These are phyloP conservation scores for Perizoma affinitatum DNA, from an alignment of 2,888 invertebrate species.

Conservation along the genomic window DNA sequence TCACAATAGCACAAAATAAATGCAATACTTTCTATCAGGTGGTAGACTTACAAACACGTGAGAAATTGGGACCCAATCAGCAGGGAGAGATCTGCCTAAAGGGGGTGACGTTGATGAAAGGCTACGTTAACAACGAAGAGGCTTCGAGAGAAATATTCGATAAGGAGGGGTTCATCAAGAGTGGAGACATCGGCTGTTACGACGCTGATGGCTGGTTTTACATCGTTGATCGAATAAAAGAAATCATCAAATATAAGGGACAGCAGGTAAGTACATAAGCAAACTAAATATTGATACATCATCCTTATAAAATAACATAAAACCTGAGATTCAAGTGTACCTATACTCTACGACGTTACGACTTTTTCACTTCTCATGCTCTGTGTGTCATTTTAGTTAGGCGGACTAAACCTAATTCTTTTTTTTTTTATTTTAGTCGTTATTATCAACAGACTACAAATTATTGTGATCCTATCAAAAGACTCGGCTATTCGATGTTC, in stretches of 20 bases:
- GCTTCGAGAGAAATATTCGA: slow-evolving; percentile 57
- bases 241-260: slow-evolving; percentile 68
- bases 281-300: neutral
- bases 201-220: slow-evolving; percentile 63
- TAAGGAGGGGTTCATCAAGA: slow-evolving; percentile 60
- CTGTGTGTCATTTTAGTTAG: too few relatives aligned
- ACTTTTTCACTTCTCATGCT: too few relatives aligned
- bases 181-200: slow-evolving; percentile 66
- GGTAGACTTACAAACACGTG: slow-evolving; percentile 60
- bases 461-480: too few relatives aligned
- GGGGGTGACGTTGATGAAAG: slow-evolving; percentile 62
- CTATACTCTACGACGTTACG: too few relatives aligned
- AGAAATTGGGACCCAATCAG: slow-evolving; percentile 53
- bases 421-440: too few relatives aligned
- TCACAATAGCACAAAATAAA: too few relatives aligned
- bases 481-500: too few relatives aligned
- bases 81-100: slow-evolving; percentile 64
- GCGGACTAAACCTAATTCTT: too few relatives aligned
- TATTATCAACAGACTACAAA: too few relatives aligned
- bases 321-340: too few relatives aligned
- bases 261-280: slow-evolving; percentile 71
- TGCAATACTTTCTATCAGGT: slow-evolving; percentile 49
- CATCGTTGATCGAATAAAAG: slow-evolving; percentile 65
- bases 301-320: too few relatives aligned
- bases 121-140: slow-evolving; percentile 55